phyloP scores from a whole-genome alignment of 2,113 vertebrate species.

The Puntigrus tetrazona region DNA sequence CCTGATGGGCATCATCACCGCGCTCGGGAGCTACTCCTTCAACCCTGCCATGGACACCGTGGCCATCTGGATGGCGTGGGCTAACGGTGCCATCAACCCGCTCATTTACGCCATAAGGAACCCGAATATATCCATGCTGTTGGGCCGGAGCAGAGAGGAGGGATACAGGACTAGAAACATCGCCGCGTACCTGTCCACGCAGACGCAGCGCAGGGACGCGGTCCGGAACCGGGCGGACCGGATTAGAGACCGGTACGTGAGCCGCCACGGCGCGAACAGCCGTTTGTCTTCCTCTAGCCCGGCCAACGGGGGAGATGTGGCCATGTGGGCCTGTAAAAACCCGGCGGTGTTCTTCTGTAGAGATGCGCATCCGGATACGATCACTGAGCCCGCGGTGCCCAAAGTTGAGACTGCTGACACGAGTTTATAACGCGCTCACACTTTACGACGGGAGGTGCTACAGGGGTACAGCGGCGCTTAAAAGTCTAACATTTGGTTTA shows the following conservation, averaged over 20 bases:
- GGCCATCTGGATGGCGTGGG: slow-evolving; percentile 92
- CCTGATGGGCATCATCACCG: slow-evolving; percentile 84
- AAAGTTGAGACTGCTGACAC: slow-evolving; percentile 78
- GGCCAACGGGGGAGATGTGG: slow-evolving; percentile 76
- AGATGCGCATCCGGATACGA: slow-evolving; percentile 76
- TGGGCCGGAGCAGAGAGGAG: slow-evolving; percentile 85
- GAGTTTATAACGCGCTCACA: slow-evolving; percentile 75
- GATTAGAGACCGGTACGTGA: slow-evolving; percentile 76
- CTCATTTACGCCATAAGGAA: slow-evolving; percentile 91
- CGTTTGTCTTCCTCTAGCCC: slow-evolving; percentile 76
- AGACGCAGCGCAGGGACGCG: slow-evolving; percentile 64
- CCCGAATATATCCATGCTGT: slow-evolving; percentile 86
- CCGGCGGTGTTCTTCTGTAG: slow-evolving; percentile 89
- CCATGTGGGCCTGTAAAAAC: slow-evolving; percentile 94
- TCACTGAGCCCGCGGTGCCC: slow-evolving; percentile 63
- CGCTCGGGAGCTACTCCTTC: slow-evolving; percentile 76
- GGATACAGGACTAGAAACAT: slow-evolving; percentile 90
- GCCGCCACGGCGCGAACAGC: slow-evolving; percentile 70
- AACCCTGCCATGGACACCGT: slow-evolving; percentile 83
- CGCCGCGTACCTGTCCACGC: slow-evolving; percentile 77
- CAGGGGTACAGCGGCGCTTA: neutral
- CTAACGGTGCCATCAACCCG: slow-evolving; percentile 93
- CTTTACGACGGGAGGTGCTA: neutral
- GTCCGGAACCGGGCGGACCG: slow-evolving; percentile 66
- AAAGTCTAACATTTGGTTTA: neutral